Percentiles rank a stretch among this genome's conserved stretches.
Conservation (phyloP, 2,113 vertebrate species). For the Riparia riparia region DNA sequence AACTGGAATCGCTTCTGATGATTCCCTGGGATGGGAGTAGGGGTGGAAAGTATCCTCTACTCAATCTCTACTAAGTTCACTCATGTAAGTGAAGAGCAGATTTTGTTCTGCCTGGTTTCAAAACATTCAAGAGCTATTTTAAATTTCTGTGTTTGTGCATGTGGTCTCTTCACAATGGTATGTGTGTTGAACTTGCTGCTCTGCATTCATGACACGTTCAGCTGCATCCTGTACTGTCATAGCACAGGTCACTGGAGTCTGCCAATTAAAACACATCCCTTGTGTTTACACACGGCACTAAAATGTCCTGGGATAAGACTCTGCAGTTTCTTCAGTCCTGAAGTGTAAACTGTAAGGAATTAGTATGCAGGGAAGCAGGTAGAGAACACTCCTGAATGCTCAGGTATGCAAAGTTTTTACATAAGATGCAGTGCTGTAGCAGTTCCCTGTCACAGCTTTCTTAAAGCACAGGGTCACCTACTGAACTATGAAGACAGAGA, state of each 20-base stretch:
- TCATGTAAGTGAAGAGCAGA: neutral
- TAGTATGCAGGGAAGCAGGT: neutral
- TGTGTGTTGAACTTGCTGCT: neutral
- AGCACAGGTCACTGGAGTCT: neutral
- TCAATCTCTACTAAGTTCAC: neutral
- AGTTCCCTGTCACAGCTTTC: neutral
- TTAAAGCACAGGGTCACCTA: neutral
- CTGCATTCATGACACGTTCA: neutral
- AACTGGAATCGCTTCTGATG: neutral
- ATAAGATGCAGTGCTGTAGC: neutral
- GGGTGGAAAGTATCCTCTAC: neutral
- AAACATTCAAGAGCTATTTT: neutral
- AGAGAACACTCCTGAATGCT: neutral
- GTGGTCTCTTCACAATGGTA: neutral
- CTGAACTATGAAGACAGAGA: neutral
- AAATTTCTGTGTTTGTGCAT: neutral
- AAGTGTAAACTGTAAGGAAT: neutral
- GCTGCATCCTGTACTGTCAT: slow-evolving; percentile 44
- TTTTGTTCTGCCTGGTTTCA: neutral
- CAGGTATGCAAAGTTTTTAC: neutral
- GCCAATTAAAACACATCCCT: neutral
- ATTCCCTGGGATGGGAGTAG: neutral
- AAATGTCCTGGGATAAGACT: neutral
- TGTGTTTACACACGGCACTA: neutral
- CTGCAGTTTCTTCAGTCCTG: neutral